These are phyloP conservation scores for Anoplolepis gracilipes DNA, from an alignment of 1,140 invertebrate species.

Conservation along the genomic window DNA sequence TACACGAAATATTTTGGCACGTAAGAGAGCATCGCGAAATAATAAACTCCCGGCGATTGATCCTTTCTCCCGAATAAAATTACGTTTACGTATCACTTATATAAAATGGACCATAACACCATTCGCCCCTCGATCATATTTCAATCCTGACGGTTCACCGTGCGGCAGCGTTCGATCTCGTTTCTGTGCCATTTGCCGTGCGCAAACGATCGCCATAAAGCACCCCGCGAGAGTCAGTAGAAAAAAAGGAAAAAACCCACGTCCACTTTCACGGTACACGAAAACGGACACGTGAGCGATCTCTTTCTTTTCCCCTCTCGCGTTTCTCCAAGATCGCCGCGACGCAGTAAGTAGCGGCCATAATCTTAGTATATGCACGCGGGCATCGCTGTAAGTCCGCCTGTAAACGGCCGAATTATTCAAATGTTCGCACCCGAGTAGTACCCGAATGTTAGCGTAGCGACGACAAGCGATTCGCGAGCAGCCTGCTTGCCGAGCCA, in stretches of 20 bases:
- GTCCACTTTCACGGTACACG: slow-evolving; percentile 70
- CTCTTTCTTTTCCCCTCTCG: neutral
- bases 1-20: neutral
- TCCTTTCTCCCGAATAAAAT: slow-evolving; percentile 53
- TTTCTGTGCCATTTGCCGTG: slow-evolving; percentile 67
- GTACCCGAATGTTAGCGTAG: slow-evolving; percentile 69
- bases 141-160: slow-evolving; percentile 60
- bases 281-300: slow-evolving; percentile 65
- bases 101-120: slow-evolving; percentile 57
- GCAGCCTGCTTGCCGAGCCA: slow-evolving; percentile 66
- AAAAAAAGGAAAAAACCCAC: slow-evolving; percentile 66
- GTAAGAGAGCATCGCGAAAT: slow-evolving; percentile 25
- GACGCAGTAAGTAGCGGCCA: slow-evolving; percentile 79
- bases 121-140: slow-evolving; percentile 46
- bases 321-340: slow-evolving; percentile 63
- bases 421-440: slow-evolving; percentile 76
- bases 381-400: slow-evolving; percentile 76
- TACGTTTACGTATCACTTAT: slow-evolving; percentile 61
- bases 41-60: slow-evolving; percentile 53
- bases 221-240: slow-evolving; percentile 19
- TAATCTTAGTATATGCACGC: slow-evolving; percentile 72
- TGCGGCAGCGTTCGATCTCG: slow-evolving; percentile 64
- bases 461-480: slow-evolving; percentile 70
- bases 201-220: slow-evolving; percentile 64
- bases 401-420: slow-evolving; percentile 83